These are phyloP conservation scores for Edolisoma coerulescens DNA, from an alignment of 2,113 vertebrate genomes.

Conservation along the genomic window DNA sequence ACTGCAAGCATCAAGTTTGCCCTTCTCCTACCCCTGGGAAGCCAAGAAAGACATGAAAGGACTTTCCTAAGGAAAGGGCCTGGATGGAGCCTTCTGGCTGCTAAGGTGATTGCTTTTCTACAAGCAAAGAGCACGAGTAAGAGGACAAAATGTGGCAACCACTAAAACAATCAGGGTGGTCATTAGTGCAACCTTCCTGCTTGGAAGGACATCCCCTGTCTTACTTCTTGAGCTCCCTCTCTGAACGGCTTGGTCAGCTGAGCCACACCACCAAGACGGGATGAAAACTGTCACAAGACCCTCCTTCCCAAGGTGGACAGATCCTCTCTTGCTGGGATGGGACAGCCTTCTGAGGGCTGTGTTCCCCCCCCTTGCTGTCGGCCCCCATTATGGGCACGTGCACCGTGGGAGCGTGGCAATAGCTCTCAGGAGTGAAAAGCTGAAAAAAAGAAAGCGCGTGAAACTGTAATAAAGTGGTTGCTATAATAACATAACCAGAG, in stretches of 20 bases:
- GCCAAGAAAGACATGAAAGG: background rate
- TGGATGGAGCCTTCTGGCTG: background rate
- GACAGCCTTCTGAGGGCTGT: background rate
- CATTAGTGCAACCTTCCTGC: background rate
- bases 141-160: background rate
- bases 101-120: background rate
- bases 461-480: background rate
- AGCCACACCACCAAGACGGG: background rate
- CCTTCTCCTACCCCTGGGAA: background rate
- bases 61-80: background rate
- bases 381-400: fast-evolving
- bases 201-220: background rate
- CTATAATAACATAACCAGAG: background rate
- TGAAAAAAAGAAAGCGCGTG: too few relatives aligned
- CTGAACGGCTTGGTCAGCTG: background rate
- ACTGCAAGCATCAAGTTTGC: background rate
- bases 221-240: background rate
- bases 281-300: background rate
- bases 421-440: too few relatives aligned
- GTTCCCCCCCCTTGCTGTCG: background rate
- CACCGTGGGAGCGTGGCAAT: fast-evolving
- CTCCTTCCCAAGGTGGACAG: background rate
- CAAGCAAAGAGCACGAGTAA: background rate
- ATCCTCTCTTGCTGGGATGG: background rate
- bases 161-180: background rate